Base-by-base conservation (phyloP, 2,888 invertebrate species). In the Chrysomela aeneicollis region DNA sequence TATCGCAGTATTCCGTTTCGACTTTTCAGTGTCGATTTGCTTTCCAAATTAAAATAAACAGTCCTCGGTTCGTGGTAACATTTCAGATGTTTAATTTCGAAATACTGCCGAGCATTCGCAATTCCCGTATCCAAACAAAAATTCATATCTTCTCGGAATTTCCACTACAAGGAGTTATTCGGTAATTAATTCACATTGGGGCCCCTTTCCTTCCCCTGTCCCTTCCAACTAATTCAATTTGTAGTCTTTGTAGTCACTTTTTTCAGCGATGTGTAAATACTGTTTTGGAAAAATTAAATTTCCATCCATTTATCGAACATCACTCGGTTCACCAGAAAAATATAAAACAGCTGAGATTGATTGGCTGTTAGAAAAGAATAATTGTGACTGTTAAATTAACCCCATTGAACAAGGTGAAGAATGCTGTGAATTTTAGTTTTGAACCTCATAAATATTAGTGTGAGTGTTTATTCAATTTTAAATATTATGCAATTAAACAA, bases 151-250 rank as follows among this genome's bases (percentile, higher is more conserved):
- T 60, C 52, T 51, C 22, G 17, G 18, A 35, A 35, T 35, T 35
- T 35, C 32, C n/a, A 55, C 37, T 55, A 42, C 55, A 42, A 55
- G 37, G 19, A 55, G 42, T 37, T 26, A 21, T 19, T 37, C 42
- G n/a, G 42, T 55, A 55, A 55, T 74, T 74, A 74, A 74, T 74
- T 74, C 73, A 74, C 74, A 72, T 74, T 71, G 68, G 69, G 64
- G 65, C 42, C 52, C 6, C 47, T 42, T 46, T 18, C 47, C 55
- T 51, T 22, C 54, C 58, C 59, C 61, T 59, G 32, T 35, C 10
- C 10, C 32, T 35, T 9, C 9, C 9, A 10, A 35, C 9, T 35
- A 35, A 35, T 35, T 35, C 32, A 35, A 35, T 35, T 35, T 35
- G 32, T 9, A 2, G 32, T 35, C 10, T 9, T 10, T 35, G 9